phyloP scores from a whole-genome alignment of 2,888 invertebrate species.

The Athripsodes cinereus region DNA sequence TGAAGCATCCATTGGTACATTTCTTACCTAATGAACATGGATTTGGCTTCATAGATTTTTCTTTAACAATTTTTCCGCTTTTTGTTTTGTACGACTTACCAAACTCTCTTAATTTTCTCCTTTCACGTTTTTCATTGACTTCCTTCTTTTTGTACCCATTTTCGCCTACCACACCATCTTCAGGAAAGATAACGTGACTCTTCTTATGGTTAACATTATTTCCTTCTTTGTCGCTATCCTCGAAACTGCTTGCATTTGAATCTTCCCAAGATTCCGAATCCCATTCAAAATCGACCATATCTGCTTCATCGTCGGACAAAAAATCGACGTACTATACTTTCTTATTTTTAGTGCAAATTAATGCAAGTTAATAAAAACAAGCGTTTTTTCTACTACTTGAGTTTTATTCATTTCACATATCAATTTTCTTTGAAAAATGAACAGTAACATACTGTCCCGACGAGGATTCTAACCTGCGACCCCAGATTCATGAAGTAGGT shows the following conservation, averaged over 20 bases:
- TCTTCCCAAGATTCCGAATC: neutral
- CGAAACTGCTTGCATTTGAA: neutral
- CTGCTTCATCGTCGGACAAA: neutral
- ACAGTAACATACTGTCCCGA: too few relatives aligned
- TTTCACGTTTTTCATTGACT: neutral
- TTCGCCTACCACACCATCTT: neutral
- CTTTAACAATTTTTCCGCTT: neutral
- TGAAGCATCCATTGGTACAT: neutral
- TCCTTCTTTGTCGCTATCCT: neutral
- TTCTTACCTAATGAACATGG: neutral
- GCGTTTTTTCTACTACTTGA: too few relatives aligned
- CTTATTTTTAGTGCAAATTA: too few relatives aligned
- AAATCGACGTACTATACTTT: too few relatives aligned
- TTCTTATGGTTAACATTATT: too few relatives aligned
- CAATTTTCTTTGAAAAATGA: too few relatives aligned
- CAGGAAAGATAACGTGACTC: neutral
- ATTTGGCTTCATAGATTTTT: neutral
- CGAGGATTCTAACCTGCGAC: too few relatives aligned
- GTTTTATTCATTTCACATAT: too few relatives aligned
- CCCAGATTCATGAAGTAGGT: too few relatives aligned
- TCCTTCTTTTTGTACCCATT: neutral
- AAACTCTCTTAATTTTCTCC: neutral
- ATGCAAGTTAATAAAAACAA: too few relatives aligned
- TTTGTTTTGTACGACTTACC: neutral
- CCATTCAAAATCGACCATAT: neutral